Percentiles rank a stretch among this genome's conserved stretches.
These are phyloP conservation scores for Orientallactaga bullata DNA, from an alignment of 2,113 vertebrate species.

Conservation along the genomic window DNA sequence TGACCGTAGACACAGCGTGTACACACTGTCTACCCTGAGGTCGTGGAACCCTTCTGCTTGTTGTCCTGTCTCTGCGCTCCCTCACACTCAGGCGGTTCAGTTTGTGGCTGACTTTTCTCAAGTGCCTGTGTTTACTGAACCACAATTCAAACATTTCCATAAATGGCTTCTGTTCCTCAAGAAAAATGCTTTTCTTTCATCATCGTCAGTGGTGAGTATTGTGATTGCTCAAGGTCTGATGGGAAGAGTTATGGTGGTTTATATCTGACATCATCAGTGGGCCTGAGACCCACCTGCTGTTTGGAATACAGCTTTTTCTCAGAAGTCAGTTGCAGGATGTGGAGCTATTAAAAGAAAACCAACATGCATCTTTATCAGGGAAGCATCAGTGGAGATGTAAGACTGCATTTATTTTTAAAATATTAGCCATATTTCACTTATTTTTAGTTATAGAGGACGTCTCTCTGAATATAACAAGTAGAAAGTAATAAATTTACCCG, in stretches of 20 bases:
- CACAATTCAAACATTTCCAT: constrained; percentile 57
- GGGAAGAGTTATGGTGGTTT: constrained; percentile 33
- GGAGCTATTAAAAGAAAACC: neutral
- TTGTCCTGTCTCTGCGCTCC: neutral
- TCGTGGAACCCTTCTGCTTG: neutral
- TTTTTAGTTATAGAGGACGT: neutral
- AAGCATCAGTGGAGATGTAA: neutral
- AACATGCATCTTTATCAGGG: neutral
- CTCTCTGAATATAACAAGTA: neutral
- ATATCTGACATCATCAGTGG: neutral
- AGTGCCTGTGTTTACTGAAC: constrained; percentile 60
- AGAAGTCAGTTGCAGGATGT: neutral
- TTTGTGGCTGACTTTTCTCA: constrained; percentile 45
- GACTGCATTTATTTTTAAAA: neutral
- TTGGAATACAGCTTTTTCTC: constrained; percentile 26
- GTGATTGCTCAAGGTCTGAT: constrained; percentile 8
- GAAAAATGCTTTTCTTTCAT: constrained; percentile 59
- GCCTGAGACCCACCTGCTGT: neutral
- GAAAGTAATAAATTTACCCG: neutral
- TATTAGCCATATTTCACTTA: neutral
- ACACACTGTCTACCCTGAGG: neutral
- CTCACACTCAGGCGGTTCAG: neutral
- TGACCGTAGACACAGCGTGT: neutral
- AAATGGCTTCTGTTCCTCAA: constrained; percentile 22
- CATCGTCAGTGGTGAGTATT: neutral